These are phyloP conservation scores for Miniopterus natalensis DNA, from an alignment of 2,113 vertebrate species.

Conservation along the genomic window DNA sequence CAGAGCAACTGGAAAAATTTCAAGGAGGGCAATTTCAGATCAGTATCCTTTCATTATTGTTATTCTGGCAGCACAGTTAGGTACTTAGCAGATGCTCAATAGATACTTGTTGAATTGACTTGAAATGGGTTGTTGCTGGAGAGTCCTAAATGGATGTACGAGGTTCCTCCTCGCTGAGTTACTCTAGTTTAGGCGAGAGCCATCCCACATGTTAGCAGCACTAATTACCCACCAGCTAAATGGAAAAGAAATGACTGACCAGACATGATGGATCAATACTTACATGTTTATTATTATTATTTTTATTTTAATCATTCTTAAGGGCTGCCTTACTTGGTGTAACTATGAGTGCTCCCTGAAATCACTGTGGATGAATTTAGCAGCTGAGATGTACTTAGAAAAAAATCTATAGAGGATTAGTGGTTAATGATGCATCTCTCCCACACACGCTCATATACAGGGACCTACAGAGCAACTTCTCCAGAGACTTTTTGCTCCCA, in stretches of 20 bases:
- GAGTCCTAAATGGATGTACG: not conserved
- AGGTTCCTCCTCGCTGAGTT: not conserved
- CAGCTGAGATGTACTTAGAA: slow-evolving; percentile 22
- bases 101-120: slow-evolving; percentile 55
- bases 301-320: slow-evolving; percentile 69
- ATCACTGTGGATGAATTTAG: not conserved
- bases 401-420: slow-evolving; percentile 33
- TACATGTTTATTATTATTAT: slow-evolving; percentile 35
- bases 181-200: not conserved
- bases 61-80: not conserved
- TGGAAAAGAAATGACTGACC: slow-evolving; percentile 56
- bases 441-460: not conserved
- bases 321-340: slow-evolving; percentile 34
- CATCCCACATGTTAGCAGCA: not conserved
- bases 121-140: not conserved
- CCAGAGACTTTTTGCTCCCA: not conserved
- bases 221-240: slow-evolving; percentile 50
- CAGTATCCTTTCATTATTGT: slow-evolving; percentile 16
- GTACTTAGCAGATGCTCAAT: slow-evolving; percentile 58
- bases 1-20: slow-evolving; percentile 63
- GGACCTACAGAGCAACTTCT: not conserved
- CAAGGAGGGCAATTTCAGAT: slow-evolving; percentile 54
- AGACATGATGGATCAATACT: slow-evolving; percentile 24
- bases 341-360: slow-evolving; percentile 6
- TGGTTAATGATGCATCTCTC: not conserved